phyloP scores from a whole-genome alignment of 2,797 vertebrate genomes.

The Syndactyla subalaris region DNA sequence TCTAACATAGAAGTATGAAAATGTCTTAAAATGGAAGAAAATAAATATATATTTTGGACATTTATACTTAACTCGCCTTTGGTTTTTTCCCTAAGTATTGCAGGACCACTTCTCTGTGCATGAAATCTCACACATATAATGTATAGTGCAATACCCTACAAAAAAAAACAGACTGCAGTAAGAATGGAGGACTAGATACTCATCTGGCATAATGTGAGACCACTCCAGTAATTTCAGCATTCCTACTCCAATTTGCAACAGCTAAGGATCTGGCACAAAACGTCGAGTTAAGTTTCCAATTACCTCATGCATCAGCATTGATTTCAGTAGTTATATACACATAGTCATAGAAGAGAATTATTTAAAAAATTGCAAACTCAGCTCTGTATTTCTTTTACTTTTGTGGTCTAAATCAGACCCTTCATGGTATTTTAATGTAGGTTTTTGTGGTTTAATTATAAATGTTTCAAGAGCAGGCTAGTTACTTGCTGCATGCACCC shows the following conservation, averaged over 20 bases:
- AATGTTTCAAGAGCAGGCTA: conserved; percentile 20
- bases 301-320: conserved; percentile 60
- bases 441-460: conserved; percentile 66
- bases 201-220: conserved; percentile 39
- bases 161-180: conserved; percentile 2
- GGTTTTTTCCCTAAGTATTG: not conserved
- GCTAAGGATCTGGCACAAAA: conserved; percentile 60
- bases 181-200: conserved; percentile 57
- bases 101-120: not conserved
- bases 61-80: not conserved
- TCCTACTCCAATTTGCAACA: conserved; percentile 59
- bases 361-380: conserved; percentile 61
- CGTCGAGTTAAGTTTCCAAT: conserved; percentile 58
- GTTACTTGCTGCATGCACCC: not conserved
- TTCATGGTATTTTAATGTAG: conserved; percentile 42
- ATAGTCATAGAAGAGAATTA: conserved; percentile 31
- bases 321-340: conserved; percentile 52
- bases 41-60: not conserved
- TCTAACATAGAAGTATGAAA: not conserved
- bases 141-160: not conserved
- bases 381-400: conserved; percentile 46
- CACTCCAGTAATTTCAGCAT: conserved; percentile 56
- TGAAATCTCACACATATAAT: not conserved
- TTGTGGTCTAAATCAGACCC: conserved; percentile 47
- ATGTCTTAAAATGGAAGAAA: conserved; percentile 3